A percentile compares a stretch with the other conserved stretches of the same genome.
Evolutionary conservation across 2,797 vertebrate species (phyloP).

Genomic region (Mus minutoides): DNA sequence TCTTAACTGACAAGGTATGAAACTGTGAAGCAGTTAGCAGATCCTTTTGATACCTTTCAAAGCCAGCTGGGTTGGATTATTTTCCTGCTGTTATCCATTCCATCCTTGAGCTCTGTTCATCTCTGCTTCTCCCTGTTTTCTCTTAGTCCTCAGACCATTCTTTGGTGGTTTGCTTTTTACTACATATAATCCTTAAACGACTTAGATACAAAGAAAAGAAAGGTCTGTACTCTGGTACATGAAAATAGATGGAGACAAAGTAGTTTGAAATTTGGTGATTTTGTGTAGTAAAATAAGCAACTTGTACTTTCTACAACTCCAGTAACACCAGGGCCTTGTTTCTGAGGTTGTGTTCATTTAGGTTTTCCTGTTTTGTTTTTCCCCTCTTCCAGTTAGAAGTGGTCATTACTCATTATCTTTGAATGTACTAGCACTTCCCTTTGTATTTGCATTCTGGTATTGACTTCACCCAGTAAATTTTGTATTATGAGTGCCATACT

Average conservation of each 20-base stretch:
- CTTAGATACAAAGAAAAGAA: background rate
- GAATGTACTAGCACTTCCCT: background rate
- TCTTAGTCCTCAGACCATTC: background rate
- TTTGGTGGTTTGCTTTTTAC: constrained; percentile 31
- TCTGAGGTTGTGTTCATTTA: background rate
- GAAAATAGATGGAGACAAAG: background rate
- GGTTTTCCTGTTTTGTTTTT: background rate
- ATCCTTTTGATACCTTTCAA: background rate
- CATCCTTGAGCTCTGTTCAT: constrained; percentile 2
- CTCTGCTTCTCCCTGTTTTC: background rate
- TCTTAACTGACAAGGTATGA: background rate
- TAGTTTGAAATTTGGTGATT: constrained; percentile 17
- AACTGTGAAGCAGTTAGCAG: background rate
- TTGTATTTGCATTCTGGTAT: background rate
- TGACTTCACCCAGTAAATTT: background rate
- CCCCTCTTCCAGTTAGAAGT: background rate
- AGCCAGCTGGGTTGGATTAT: background rate
- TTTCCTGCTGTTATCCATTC: background rate
- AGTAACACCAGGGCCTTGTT: background rate
- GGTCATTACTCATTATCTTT: background rate
- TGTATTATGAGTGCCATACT: background rate
- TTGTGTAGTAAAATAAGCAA: background rate
- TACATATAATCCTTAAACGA: constrained; percentile 7
- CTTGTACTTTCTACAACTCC: background rate
- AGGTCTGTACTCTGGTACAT: constrained; percentile 15